Percentiles rank a stretch among this genome's conserved stretches.
Evolutionary conservation across 2,888 invertebrate genomes (phyloP).

Genomic region (Macrophya annulata): DNA sequence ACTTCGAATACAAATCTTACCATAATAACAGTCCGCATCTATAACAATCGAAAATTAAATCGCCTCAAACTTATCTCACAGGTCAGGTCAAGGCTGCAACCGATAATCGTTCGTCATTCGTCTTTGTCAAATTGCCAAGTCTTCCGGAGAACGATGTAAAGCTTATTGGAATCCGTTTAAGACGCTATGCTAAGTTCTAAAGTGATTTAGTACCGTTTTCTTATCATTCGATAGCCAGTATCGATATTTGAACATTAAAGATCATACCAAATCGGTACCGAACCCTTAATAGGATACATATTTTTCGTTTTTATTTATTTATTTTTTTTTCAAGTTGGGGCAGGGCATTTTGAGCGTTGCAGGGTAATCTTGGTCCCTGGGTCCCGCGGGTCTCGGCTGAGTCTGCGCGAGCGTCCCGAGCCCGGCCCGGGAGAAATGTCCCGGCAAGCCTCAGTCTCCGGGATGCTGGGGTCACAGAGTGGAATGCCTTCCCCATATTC

Average conservation of each 20-base stretch:
- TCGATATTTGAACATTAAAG: not conserved
- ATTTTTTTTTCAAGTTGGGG: not conserved
- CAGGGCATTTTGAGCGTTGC: conserved; percentile 42
- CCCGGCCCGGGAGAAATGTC: conserved; percentile 72
- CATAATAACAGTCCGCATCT: not conserved
- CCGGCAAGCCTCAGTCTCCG: conserved; percentile 79
- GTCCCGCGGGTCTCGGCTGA: conserved; percentile 48
- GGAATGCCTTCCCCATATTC: conserved; percentile 53
- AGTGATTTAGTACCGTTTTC: not conserved
- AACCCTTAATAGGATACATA: too few relatives aligned
- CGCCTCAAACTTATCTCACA: not conserved
- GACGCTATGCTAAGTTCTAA: not conserved
- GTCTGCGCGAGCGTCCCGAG: conserved; percentile 50
- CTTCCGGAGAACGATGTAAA: not conserved
- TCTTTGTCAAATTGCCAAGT: conserved; percentile 37
- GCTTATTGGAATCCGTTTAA: not conserved
- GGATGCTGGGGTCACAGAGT: conserved; percentile 78
- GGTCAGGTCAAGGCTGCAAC: conserved; percentile 23
- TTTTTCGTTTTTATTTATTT: not conserved
- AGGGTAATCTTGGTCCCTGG: conserved; percentile 43
- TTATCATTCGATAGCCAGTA: not conserved
- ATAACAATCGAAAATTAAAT: not conserved
- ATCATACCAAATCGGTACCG: not conserved
- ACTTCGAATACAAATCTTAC: not conserved
- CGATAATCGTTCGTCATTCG: not conserved